Conservation (phyloP, 1,140 invertebrate genomes). For the Goniozus legneri region DNA sequence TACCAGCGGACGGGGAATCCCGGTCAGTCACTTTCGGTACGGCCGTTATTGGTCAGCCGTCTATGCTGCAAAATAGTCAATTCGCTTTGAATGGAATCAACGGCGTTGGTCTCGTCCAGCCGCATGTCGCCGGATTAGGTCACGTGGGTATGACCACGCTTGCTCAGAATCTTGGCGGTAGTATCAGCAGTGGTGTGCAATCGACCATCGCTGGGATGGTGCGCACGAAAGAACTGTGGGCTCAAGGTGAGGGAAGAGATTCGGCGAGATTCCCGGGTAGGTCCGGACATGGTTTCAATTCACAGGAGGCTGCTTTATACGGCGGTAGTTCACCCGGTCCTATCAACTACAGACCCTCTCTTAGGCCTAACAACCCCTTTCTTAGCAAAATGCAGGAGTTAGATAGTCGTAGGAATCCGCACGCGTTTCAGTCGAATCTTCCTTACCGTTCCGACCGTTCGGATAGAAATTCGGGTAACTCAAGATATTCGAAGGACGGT, state of each 20-base stretch:
- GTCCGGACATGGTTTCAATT: conserved; percentile 26
- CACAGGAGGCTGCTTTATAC: conserved; percentile 25
- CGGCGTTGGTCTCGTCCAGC: conserved; percentile 35
- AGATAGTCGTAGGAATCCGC: conserved; percentile 59
- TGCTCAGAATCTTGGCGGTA: conserved; percentile 8
- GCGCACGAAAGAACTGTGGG: conserved; percentile 31
- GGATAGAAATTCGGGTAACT: conserved; percentile 22
- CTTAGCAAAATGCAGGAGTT: conserved; percentile 55
- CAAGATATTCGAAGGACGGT: conserved; percentile 24
- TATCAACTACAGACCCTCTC: conserved; percentile 24
- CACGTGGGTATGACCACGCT: conserved; percentile 23
- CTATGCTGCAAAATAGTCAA: conserved; percentile 32
- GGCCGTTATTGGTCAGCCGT: conserved; percentile 18
- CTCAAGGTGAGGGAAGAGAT: conserved; percentile 27
- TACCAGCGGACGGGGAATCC: conserved; percentile 31
- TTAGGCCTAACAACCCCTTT: conserved; percentile 29
- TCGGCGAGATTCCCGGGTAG: conserved; percentile 28
- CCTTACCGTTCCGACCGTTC: conserved; percentile 22
- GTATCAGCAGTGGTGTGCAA: conserved; percentile 14
- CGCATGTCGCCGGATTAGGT: conserved; percentile 25
- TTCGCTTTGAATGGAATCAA: conserved; percentile 44
- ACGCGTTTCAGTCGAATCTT: conserved; percentile 55
- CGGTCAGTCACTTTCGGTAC: conserved; percentile 15
- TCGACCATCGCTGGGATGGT: conserved; percentile 4
- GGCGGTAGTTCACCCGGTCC: conserved; percentile 7